Base-by-base conservation (phyloP, 2,888 invertebrate genomes). In the Cryptus armator region DNA sequence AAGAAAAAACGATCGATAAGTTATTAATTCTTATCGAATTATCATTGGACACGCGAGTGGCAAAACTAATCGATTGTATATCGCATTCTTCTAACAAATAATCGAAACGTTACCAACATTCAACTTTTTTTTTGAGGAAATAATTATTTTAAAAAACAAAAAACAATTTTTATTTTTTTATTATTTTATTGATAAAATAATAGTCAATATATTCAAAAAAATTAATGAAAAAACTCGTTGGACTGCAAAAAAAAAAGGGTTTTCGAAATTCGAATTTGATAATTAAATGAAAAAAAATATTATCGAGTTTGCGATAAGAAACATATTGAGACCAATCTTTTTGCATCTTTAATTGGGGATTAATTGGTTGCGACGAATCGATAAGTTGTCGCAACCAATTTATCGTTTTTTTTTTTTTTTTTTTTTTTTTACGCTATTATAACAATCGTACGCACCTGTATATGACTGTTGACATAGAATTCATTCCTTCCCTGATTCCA, bases 401-500 rank as follows among this genome's bases (percentile, higher is more conserved):
- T 24, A 24, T 24, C 24, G 24, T 1, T 24, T 24, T 24, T 24
- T 24, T 24, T 24, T 24, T 2, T 24, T 24, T 24, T 24, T 2
- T 1, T 24, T 24, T 24, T 24, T 24, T 24, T 24, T 24, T 2
- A 29, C 19, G 24, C 12, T 51, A 6, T 0, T 4, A 0, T 14
- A 16, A 14, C 0, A 7, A 46, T 14, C 10, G 82, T 66, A 81
- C 84, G 86, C 91, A 97, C 97, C 95, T 97, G 96, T 86, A 98
- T 96, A 91, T 98, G 98, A 79, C 97, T 96, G 90, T 96, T 96
- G 80, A 98, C 95, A 9, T 95, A 94, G 90, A 97, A 98, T 90
- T 98, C 97, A 75, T 97, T 97, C 5, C 97, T 94, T 0, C 98
- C 98, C 37, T 97, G 95, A 90, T 95, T 97, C 0, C 94, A 94